Evolutionary conservation across 2,797 vertebrate species (phyloP), one percentile per base, ranked within the genome.

Genomic region (Percopsis omiscomaycus): DNA sequence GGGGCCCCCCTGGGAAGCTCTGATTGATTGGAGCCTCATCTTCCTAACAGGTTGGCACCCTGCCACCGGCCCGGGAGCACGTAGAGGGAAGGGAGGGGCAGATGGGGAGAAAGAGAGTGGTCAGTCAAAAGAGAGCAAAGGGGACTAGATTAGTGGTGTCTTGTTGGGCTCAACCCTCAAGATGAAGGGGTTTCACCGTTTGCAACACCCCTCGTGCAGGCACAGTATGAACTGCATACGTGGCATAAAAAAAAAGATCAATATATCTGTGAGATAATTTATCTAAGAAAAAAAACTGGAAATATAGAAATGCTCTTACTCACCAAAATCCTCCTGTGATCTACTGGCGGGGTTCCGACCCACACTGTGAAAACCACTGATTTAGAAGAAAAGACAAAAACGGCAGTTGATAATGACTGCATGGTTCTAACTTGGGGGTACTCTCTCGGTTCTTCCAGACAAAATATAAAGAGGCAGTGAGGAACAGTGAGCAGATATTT

Each of bases 21-120:
- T 94, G 93, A 94, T 93, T 93, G 93, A 94, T 90, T 92, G 92
- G 91, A 93, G 89, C 86, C 89, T 93, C 91, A 94, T 94, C 91
- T 93, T 91, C 83, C 91, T 93, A 93, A 93, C 86, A 68, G 92
- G 85, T 90, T 93, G 92, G 92, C 89, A 82, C 78, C 65, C 83
- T 84, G 91, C 92, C 91, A 93, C 80, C 78, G 76, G 84, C 81
- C 74, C 69, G 47, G 80, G 81, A 78, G 73, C 84, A 82, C 82
- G 79, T 56, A 69, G 69, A 84, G 76, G 74, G 82, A 79, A 69
- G 57, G 84, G 77, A 71, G 77, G 73, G 77, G 77, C 22, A 22
- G 79, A 75, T 32, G n/a, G 52, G 44, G 52, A 29, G 61, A 29
- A 63, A 75, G 69, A 80, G 68, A 68, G 71, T 73, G 75, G 37